Evolutionary conservation across 2,888 invertebrate genomes (phyloP).

Genomic region (Apantesis nais): DNA sequence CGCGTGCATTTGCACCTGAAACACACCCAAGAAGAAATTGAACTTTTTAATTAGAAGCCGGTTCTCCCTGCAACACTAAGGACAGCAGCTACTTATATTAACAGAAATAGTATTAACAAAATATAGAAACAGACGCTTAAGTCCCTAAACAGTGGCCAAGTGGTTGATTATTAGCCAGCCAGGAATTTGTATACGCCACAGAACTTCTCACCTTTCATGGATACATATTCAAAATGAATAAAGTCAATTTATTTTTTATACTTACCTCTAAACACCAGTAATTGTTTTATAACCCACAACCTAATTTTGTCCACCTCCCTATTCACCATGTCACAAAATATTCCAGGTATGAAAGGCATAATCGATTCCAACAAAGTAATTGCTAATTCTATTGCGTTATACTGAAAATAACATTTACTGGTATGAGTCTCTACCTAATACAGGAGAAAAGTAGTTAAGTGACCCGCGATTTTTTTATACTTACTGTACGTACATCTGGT

Average conservation of each 20-base stretch:
- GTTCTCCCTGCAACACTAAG: not conserved
- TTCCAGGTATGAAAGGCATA: conserved; percentile 13
- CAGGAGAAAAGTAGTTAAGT: too few species aligned
- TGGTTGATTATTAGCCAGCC: too few species aligned
- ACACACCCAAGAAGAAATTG: not conserved
- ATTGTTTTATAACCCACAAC: conserved; percentile 13
- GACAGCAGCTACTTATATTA: too few species aligned
- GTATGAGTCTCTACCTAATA: not conserved
- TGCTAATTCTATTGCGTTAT: not conserved
- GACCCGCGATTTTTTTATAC: too few species aligned
- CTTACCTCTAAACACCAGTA: conserved; percentile 18
- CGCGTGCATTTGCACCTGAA: not conserved
- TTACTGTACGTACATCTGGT: conserved; percentile 8
- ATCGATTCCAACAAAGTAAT: not conserved
- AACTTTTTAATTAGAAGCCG: not conserved
- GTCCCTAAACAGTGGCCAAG: too few species aligned
- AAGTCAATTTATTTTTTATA: not conserved
- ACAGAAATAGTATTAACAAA: not conserved
- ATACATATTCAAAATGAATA: too few species aligned
- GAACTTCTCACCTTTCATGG: too few species aligned
- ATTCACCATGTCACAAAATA: conserved; percentile 12
- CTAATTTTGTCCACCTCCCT: conserved; percentile 15
- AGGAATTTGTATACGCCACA: too few species aligned
- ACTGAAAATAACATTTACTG: not conserved
- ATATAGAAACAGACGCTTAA: not conserved